These are phyloP conservation scores for Musca domestica DNA, from an alignment of 1,140 invertebrate species.

Conservation along the genomic window DNA sequence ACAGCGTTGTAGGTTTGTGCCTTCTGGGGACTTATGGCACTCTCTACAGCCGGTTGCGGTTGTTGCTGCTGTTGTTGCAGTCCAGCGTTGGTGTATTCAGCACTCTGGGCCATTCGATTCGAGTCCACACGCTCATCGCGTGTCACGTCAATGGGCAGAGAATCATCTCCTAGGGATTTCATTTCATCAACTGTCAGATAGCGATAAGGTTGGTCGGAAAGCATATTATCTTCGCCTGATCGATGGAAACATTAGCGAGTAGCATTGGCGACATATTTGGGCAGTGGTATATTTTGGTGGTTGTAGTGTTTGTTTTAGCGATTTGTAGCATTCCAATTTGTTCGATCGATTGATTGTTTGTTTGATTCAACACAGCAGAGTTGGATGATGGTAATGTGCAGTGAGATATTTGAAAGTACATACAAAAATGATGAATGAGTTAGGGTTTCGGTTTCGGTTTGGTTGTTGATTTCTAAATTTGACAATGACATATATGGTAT, in stretches of 20 bases:
- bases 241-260: background rate
- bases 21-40: slow-evolving; percentile 65
- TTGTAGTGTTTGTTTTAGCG: background rate
- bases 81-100: slow-evolving; percentile 49
- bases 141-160: slow-evolving; percentile 87
- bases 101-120: slow-evolving; percentile 56
- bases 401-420: slow-evolving; percentile 16
- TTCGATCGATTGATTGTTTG: background rate
- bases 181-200: slow-evolving; percentile 92
- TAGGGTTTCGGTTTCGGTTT: no score
- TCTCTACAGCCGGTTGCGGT: slow-evolving; percentile 58
- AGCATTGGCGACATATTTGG: slow-evolving; percentile 14
- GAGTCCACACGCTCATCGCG: slow-evolving; percentile 78
- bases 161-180: slow-evolving; percentile 92
- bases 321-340: slow-evolving; percentile 13
- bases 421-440: slow-evolving; percentile 4
- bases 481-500: no score
- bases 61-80: slow-evolving; percentile 51
- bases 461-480: no score
- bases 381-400: slow-evolving; percentile 3
- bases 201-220: slow-evolving; percentile 87
- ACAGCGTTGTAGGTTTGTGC: slow-evolving; percentile 60
- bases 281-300: background rate
- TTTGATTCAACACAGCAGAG: background rate
- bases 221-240: slow-evolving; percentile 81